Conservation (phyloP, 92 coral and sea anemone genomes). For the Metridium senile region DNA sequence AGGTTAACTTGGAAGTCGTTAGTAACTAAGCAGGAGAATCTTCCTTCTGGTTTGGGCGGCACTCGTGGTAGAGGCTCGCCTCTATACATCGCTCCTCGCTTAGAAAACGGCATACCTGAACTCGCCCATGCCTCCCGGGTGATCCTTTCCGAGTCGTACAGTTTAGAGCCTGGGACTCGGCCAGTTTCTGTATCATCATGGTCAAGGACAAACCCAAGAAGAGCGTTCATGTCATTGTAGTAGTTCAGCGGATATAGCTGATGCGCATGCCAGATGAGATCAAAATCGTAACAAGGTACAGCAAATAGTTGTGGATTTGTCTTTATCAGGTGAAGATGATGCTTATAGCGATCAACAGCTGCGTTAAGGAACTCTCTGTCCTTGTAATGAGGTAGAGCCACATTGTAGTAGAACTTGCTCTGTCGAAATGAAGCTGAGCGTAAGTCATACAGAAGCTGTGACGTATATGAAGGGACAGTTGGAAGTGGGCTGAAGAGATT, state of each 20-base stretch:
- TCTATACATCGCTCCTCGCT: constrained; percentile 57
- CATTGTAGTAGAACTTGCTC: constrained; percentile 61
- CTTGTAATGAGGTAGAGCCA: constrained; percentile 72
- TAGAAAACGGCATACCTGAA: constrained; percentile 35
- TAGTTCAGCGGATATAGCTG: constrained; percentile 65
- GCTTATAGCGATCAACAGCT: constrained; percentile 71
- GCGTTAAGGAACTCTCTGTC: constrained; percentile 48
- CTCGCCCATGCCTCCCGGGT: constrained; percentile 44
- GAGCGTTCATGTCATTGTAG: constrained; percentile 43
- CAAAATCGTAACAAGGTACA: constrained; percentile 76
- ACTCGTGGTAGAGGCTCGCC: constrained; percentile 43
- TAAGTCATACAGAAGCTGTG: constrained; percentile 33
- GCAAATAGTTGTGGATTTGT: constrained; percentile 54
- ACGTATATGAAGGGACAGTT: constrained; percentile 8
- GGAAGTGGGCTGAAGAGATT: constrained; percentile 29
- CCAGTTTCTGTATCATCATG: constrained; percentile 63
- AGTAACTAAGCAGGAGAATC: constrained; percentile 35
- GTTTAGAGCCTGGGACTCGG: constrained; percentile 48
- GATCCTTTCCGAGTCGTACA: constrained; percentile 30
- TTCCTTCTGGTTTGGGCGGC: constrained; percentile 37
- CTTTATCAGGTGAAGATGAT: constrained; percentile 59
- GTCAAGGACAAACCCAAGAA: constrained; percentile 54
- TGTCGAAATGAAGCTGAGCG: constrained; percentile 43
- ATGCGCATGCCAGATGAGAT: constrained; percentile 83
- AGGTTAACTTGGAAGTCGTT: constrained; percentile 29